phyloP scores from a whole-genome alignment of 2,113 vertebrate genomes.

The Amia ocellicauda region DNA sequence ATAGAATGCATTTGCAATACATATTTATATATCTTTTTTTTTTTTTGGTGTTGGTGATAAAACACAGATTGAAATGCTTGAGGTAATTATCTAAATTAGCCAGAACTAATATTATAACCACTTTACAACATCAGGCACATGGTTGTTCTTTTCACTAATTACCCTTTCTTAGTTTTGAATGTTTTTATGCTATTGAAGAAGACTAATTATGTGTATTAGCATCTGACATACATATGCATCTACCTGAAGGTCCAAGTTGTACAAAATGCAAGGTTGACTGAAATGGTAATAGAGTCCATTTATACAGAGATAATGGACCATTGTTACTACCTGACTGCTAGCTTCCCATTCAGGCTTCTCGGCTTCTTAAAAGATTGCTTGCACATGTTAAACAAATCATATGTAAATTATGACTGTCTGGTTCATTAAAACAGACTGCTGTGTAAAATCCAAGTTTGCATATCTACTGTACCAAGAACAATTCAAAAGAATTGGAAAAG shows the following conservation, averaged over 20 bases:
- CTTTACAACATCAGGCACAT: slow-evolving; percentile 8
- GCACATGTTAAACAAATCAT: not conserved
- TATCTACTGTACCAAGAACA: no score
- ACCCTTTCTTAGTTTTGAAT: slow-evolving; percentile 8
- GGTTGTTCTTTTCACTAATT: slow-evolving; percentile 2
- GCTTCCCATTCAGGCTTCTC: not conserved
- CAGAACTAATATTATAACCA: slow-evolving; percentile 19
- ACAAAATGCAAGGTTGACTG: not conserved
- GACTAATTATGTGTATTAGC: slow-evolving; percentile 21
- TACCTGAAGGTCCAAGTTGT: not conserved
- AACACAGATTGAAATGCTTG: not conserved
- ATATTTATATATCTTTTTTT: no score
- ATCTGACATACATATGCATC: slow-evolving; percentile 2
- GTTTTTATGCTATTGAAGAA: slow-evolving; percentile 9
- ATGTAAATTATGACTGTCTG: no score
- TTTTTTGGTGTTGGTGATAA: no score
- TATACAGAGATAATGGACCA: not conserved
- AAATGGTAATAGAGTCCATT: not conserved
- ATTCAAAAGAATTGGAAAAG: no score
- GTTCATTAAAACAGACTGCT: no score
- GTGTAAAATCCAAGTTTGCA: no score
- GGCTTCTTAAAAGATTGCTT: not conserved
- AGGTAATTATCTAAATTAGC: slow-evolving; percentile 31
- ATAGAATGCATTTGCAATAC: no score
- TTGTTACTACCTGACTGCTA: not conserved